Conservation (phyloP, 1,140 invertebrate genomes). For the Odontomachus brunneus region DNA sequence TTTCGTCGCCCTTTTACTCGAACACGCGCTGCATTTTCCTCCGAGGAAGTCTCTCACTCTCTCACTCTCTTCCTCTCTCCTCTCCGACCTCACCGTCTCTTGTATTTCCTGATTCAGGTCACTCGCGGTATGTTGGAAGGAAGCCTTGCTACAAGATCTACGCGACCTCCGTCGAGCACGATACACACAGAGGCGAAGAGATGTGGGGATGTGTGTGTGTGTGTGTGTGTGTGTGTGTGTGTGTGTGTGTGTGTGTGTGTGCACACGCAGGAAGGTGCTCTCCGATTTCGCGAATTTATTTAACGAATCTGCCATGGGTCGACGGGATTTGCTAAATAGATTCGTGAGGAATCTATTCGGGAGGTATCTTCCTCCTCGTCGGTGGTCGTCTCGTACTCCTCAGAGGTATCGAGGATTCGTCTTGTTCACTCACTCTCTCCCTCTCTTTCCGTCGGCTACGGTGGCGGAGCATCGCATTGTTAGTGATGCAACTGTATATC, state of each 20-base stretch:
- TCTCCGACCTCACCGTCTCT: slow-evolving; percentile 13
- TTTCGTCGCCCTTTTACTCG: slow-evolving; percentile 52
- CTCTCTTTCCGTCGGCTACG: not conserved
- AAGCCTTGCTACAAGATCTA: slow-evolving; percentile 1
- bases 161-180: slow-evolving; percentile 11
- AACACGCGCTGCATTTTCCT: slow-evolving; percentile 42
- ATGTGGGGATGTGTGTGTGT: too few relatives aligned
- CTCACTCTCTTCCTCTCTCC: slow-evolving; percentile 2
- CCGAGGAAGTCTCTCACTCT: slow-evolving; percentile 30
- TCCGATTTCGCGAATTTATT: too few relatives aligned
- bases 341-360: too few relatives aligned
- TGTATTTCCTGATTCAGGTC: slow-evolving; percentile 56
- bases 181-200: slow-evolving; percentile 3
- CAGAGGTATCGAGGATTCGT: slow-evolving; percentile 19
- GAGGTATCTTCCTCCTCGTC: too few relatives aligned
- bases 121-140: slow-evolving; percentile 12
- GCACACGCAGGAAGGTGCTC: too few relatives aligned
- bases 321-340: too few relatives aligned
- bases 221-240: too few relatives aligned
- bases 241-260: too few relatives aligned
- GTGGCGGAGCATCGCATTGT: too few relatives aligned
- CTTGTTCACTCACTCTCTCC: not conserved
- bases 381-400: not conserved
- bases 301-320: too few relatives aligned
- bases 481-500: not conserved